A percentile compares a stretch with the other conserved stretches of the same genome.
Conservation (phyloP, 2,113 vertebrate species). For the Channa maculata region DNA sequence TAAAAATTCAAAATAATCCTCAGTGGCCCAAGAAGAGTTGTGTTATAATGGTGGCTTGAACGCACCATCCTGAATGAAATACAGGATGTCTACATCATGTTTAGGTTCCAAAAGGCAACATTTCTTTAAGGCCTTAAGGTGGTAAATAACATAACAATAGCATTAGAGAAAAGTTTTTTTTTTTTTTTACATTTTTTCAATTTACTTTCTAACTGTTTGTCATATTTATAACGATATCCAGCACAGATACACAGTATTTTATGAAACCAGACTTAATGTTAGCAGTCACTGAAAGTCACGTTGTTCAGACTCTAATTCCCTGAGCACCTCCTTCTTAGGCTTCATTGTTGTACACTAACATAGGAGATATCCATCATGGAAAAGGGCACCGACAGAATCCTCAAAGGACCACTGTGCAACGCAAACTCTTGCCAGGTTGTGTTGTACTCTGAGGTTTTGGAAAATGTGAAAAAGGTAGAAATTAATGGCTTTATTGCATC, state of each 20-base stretch:
- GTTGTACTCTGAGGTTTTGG: no score
- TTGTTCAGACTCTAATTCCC: background rate
- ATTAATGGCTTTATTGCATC: no score
- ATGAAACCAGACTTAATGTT: no score
- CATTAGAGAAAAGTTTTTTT: no score
- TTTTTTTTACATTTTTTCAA: no score
- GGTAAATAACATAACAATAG: no score
- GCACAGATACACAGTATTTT: no score
- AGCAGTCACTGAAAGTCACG: background rate
- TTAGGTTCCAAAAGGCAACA: background rate
- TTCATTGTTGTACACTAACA: background rate
- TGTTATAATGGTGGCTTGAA: background rate
- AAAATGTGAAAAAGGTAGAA: no score
- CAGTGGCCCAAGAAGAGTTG: background rate
- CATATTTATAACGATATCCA: no score
- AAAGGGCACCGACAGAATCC: background rate
- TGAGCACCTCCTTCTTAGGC: background rate
- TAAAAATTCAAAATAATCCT: background rate
- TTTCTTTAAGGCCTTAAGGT: background rate
- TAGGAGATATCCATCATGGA: background rate
- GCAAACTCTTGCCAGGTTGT: no score
- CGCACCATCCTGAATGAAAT: conserved; percentile 11
- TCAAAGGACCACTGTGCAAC: background rate
- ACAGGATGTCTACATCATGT: conserved; percentile 1
- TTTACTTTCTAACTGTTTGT: no score